Conservation (phyloP, 2,113 vertebrate genomes). For the Salminus brasiliensis region DNA sequence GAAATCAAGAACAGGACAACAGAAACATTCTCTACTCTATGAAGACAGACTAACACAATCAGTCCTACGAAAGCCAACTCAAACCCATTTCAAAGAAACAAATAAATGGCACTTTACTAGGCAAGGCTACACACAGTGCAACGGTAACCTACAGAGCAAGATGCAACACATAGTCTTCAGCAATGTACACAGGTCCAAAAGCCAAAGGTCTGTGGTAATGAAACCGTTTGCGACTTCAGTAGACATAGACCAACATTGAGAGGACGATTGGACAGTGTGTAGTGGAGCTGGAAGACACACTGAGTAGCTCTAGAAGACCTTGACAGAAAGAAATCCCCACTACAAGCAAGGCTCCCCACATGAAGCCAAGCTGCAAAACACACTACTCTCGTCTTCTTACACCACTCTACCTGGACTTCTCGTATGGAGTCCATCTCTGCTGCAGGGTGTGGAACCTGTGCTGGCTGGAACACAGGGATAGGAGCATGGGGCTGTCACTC, state of each 20-base stretch:
- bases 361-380: conserved; percentile 49
- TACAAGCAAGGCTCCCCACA: conserved; percentile 42
- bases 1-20: conserved; percentile 35
- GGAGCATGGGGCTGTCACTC: conserved; percentile 47
- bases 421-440: conserved; percentile 63
- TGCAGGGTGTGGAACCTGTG: conserved; percentile 63
- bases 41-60: conserved; percentile 55
- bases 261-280: conserved; percentile 49
- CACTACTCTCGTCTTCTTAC: conserved; percentile 48
- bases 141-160: conserved; percentile 45
- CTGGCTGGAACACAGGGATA: conserved; percentile 63
- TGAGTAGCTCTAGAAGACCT: conserved; percentile 39
- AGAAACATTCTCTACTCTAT: conserved; percentile 45
- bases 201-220: conserved; percentile 8
- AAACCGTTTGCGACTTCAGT: not conserved
- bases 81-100: conserved; percentile 42
- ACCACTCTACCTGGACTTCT: conserved; percentile 62
- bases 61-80: conserved; percentile 52
- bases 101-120: conserved; percentile 50
- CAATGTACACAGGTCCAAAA: conserved; percentile 49
- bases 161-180: conserved; percentile 55
- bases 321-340: conserved; percentile 34
- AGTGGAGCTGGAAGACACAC: conserved; percentile 44
- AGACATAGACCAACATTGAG: not conserved
- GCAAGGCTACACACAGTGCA: conserved; percentile 50